Conservation (phyloP, 2,888 invertebrate species). For the Mesodorylaimus sp. region DNA sequence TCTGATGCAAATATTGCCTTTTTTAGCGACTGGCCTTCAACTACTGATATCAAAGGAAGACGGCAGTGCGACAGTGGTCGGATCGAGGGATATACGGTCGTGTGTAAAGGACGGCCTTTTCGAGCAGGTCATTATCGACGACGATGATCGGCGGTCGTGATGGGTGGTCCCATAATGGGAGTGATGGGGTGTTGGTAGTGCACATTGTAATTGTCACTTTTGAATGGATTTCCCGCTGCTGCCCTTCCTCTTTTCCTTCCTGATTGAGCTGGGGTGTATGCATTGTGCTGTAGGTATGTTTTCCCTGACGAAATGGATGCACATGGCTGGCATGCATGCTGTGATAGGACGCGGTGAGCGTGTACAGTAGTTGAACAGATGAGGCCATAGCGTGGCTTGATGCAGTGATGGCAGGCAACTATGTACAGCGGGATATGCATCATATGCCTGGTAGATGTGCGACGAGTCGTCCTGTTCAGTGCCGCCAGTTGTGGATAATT, state of each 20-base stretch:
- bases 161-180: too few relatives aligned
- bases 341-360: too few relatives aligned
- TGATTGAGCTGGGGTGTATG: neutral
- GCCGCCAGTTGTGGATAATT: too few relatives aligned
- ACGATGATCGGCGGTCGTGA: too few relatives aligned
- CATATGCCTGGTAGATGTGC: too few relatives aligned
- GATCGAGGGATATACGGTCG: neutral
- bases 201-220: neutral
- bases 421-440: too few relatives aligned
- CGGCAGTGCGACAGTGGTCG: slow-evolving; percentile 2
- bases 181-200: neutral
- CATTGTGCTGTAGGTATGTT: neutral
- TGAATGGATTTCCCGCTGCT: neutral
- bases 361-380: too few relatives aligned
- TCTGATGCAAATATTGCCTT: too few relatives aligned
- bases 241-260: neutral
- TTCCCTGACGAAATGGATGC: neutral
- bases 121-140: slow-evolving; percentile 7
- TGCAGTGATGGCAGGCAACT: too few relatives aligned
- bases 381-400: too few relatives aligned
- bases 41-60: slow-evolving; percentile 2
- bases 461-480: too few relatives aligned
- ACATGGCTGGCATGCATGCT: neutral
- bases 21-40: neutral
- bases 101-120: neutral